Evolutionary conservation across 2,113 vertebrate species (phyloP).

Genomic region (Chinchilla lanigera): DNA sequence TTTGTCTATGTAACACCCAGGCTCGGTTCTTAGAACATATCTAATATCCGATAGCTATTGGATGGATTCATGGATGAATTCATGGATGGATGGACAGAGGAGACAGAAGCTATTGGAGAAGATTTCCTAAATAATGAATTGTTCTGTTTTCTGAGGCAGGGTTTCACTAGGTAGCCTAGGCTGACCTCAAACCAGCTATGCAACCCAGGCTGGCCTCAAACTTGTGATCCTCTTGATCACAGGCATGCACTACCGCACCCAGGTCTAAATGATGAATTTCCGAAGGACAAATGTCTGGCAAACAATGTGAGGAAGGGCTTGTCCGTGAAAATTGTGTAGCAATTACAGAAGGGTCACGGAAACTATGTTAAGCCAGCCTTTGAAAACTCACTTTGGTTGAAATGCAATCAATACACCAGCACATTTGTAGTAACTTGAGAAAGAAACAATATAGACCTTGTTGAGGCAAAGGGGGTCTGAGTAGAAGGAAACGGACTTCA

Average conservation of each 20-base stretch:
- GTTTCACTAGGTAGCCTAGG: not conserved
- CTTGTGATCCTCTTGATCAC: not conserved
- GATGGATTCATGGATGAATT: not conserved
- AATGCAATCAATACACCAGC: not conserved
- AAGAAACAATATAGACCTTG: not conserved
- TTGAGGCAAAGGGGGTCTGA: not conserved
- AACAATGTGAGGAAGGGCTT: not conserved
- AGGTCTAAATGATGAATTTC: not conserved
- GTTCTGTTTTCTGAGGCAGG: not conserved
- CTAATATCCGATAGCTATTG: not conserved
- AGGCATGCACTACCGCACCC: not conserved
- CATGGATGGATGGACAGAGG: no score
- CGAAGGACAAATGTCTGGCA: conserved; percentile 3
- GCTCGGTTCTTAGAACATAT: not conserved
- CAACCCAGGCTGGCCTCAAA: not conserved
- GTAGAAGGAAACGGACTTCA: not conserved
- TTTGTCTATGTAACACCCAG: not conserved
- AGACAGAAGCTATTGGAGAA: not conserved
- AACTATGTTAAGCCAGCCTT: not conserved
- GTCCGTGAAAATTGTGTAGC: not conserved
- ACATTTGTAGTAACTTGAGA: not conserved
- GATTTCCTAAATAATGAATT: not conserved
- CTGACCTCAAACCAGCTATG: not conserved
- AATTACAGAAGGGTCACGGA: not conserved
- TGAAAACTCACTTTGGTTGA: not conserved